Conservation (phyloP, 2,113 vertebrate species). For the Potamarius usumacintae region DNA sequence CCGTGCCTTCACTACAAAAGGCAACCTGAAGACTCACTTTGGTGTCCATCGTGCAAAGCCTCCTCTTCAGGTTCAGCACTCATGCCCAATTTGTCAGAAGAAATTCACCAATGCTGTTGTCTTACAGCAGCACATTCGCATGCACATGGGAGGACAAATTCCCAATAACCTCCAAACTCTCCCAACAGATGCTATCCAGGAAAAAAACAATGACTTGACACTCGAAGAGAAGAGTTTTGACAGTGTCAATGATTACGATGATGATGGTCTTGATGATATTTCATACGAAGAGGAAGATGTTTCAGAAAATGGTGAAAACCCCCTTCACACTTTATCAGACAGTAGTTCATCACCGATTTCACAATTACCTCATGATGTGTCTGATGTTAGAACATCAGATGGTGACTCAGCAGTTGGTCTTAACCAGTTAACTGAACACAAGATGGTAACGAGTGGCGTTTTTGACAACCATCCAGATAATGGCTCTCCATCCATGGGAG, state of each 20-base stretch:
- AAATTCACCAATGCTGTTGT: constrained; percentile 97
- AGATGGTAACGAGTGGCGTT: constrained; percentile 78
- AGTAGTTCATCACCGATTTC: constrained; percentile 70
- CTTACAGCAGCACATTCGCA: constrained; percentile 95
- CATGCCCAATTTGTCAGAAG: constrained; percentile 97
- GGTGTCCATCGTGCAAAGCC: constrained; percentile 90
- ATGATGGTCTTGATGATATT: constrained; percentile 83
- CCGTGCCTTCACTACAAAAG: constrained; percentile 96
- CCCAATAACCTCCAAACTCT: constrained; percentile 79
- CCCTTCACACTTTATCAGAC: constrained; percentile 70
- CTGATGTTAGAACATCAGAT: constrained; percentile 91
- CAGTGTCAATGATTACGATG: constrained; percentile 81
- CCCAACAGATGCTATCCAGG: constrained; percentile 76
- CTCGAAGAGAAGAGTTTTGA: constrained; percentile 80
- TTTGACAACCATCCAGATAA: constrained; percentile 78
- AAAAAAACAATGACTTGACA: constrained; percentile 78
- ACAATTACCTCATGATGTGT: constrained; percentile 77
- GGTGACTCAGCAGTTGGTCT: constrained; percentile 82
- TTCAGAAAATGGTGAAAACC: constrained; percentile 71
- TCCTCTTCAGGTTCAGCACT: constrained; percentile 90
- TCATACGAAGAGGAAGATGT: constrained; percentile 84
- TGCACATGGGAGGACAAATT: constrained; percentile 95
- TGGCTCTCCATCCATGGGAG: constrained; percentile 75
- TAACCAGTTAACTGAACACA: constrained; percentile 75
- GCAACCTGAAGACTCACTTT: constrained; percentile 96